Percentiles rank a stretch among this genome's conserved stretches.
Evolutionary conservation across 2,797 vertebrate genomes (phyloP).

Genomic region (Apogon talboti): DNA sequence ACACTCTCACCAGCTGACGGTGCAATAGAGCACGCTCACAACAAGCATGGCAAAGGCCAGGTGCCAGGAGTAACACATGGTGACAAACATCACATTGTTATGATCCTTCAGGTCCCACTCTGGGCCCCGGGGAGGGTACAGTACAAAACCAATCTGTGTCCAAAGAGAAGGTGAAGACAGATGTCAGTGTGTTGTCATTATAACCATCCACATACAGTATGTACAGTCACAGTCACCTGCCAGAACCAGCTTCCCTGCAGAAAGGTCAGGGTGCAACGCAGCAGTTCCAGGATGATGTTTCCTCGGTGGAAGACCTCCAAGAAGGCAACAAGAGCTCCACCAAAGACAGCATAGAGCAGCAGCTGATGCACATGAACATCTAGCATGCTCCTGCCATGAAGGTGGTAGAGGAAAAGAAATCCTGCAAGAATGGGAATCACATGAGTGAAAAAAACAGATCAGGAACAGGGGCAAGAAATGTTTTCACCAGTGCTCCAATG

Average conservation of each 20-base stretch:
- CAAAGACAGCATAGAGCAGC: conserved; percentile 86
- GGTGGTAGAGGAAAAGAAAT: conserved; percentile 94
- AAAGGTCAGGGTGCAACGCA: conserved; percentile 87
- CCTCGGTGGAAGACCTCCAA: conserved; percentile 90
- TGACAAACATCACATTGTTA: conserved; percentile 91
- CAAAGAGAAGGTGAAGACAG: conserved; percentile 31
- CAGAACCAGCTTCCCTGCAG: conserved; percentile 97
- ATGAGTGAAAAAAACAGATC: too few relatives aligned
- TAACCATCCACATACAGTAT: rapidly evolving
- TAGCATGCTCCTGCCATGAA: conserved; percentile 90
- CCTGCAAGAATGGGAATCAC: conserved; percentile 73
- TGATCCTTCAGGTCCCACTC: conserved; percentile 91
- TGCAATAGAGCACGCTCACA: conserved; percentile 84
- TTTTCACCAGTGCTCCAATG: too few relatives aligned
- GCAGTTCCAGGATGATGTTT: conserved; percentile 90
- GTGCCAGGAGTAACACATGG: conserved; percentile 97
- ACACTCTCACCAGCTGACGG: conserved; percentile 88
- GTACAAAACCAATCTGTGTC: conserved; percentile 91
- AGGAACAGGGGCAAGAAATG: too few relatives aligned
- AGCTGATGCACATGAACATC: conserved; percentile 92
- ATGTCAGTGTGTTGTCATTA: too few relatives aligned
- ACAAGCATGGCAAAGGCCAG: conserved; percentile 86
- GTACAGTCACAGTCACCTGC: conserved; percentile 85
- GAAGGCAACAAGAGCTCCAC: conserved; percentile 83
- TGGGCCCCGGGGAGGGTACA: conserved; percentile 89